These are phyloP conservation scores for Rhopalosiphum nymphaeae DNA, from an alignment of 2,888 invertebrate genomes.

Conservation along the genomic window DNA sequence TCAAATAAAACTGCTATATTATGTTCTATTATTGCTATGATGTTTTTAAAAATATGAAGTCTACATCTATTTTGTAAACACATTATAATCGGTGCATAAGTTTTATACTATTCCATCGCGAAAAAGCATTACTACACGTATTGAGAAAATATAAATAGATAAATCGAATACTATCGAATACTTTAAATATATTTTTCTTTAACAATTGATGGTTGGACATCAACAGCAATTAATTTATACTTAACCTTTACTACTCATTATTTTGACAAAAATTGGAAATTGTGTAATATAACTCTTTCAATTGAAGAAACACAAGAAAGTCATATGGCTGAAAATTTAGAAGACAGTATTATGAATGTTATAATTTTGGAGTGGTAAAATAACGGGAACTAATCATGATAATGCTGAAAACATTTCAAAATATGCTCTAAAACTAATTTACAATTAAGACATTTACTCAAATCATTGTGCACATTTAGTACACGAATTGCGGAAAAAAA, in stretches of 20 bases:
- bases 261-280: constrained; percentile 33
- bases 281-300: constrained; percentile 18
- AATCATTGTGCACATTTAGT: constrained; percentile 7
- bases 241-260: constrained; percentile 12
- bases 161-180: not conserved
- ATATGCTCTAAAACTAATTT: constrained; percentile 21
- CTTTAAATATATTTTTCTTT: not conserved
- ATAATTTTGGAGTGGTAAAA: not conserved
- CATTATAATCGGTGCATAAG: no score
- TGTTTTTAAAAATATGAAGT: no score
- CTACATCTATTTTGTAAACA: no score
- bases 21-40: no score
- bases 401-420: constrained; percentile 21
- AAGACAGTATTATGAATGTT: not conserved
- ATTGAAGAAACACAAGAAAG: constrained; percentile 20
- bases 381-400: constrained; percentile 19
- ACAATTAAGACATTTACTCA: constrained; percentile 10
- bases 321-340: constrained; percentile 32
- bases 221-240: constrained; percentile 33
- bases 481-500: no score
- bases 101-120: constrained; percentile 28
- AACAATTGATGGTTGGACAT: not conserved
- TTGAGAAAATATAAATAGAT: constrained; percentile 1
- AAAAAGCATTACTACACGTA: constrained; percentile 26
- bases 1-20: no score